These are phyloP conservation scores for Acleris emargana DNA, from an alignment of 2,888 invertebrate species.

Conservation along the genomic window DNA sequence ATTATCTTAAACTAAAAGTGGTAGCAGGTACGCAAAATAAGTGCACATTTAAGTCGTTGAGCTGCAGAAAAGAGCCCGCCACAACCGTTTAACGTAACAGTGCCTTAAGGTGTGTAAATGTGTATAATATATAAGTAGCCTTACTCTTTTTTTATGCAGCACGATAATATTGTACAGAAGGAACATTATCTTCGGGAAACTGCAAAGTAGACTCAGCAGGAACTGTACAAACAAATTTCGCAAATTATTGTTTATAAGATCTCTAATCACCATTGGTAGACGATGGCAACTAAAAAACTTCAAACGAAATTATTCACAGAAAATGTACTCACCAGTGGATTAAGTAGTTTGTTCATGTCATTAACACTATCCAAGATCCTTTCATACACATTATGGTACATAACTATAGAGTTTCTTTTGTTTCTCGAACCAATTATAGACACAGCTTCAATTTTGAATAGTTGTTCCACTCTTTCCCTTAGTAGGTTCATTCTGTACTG, in stretches of 20 bases:
- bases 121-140: too few species aligned
- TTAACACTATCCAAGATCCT: constrained; percentile 24
- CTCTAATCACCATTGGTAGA: too few species aligned
- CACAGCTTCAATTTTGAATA: constrained; percentile 10
- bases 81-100: too few species aligned
- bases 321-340: constrained; percentile 33
- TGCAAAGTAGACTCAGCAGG: constrained; percentile 31
- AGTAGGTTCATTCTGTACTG: constrained; percentile 27
- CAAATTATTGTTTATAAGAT: not conserved
- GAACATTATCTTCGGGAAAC: constrained; percentile 39
- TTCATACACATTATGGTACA: constrained; percentile 21
- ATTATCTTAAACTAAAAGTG: too few species aligned
- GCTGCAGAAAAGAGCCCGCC: too few species aligned
- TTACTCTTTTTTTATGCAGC: constrained; percentile 33
- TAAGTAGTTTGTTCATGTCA: constrained; percentile 5
- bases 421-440: constrained; percentile 11
- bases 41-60: too few species aligned
- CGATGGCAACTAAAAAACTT: too few species aligned
- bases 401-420: constrained; percentile 2
- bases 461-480: constrained; percentile 15
- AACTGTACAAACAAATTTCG: constrained; percentile 20
- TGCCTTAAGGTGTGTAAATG: too few species aligned
- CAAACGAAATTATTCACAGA: not conserved
- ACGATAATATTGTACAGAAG: constrained; percentile 35
- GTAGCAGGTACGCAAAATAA: too few species aligned